Evolutionary conservation across 2,888 invertebrate species (phyloP).

Genomic region (Ceriagrion tenellum): DNA sequence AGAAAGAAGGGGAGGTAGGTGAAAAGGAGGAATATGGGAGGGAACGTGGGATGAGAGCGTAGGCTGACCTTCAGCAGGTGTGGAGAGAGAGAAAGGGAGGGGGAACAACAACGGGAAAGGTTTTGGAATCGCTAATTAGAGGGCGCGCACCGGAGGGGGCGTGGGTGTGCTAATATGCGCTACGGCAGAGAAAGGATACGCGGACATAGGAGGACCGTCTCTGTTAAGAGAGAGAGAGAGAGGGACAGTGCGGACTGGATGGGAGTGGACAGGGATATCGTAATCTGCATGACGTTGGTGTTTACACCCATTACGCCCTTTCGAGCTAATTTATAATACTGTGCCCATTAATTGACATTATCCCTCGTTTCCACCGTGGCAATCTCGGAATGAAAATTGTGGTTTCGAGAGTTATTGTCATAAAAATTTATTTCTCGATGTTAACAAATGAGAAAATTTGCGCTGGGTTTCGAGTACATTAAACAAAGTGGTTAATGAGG

Average conservation of each 20-base stretch:
- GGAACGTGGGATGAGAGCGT: not conserved
- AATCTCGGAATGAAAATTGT: not conserved
- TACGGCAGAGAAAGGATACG: not conserved
- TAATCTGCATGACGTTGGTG: not conserved
- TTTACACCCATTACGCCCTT: not conserved
- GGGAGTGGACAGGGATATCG: not conserved
- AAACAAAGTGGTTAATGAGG: too few relatives aligned
- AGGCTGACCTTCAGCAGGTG: not conserved
- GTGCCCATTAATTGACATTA: not conserved
- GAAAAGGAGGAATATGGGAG: not conserved
- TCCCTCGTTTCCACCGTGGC: not conserved
- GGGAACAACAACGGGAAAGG: not conserved
- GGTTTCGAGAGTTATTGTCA: not conserved
- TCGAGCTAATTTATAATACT: not conserved
- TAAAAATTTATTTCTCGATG: not conserved
- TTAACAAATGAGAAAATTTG: too few relatives aligned
- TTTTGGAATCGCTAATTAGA: conserved; percentile 34
- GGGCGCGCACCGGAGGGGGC: not conserved
- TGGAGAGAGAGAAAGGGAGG: not conserved
- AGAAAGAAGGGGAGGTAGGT: not conserved
- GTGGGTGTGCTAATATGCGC: not conserved
- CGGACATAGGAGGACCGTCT: not conserved
- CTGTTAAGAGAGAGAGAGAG: not conserved
- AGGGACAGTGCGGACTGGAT: not conserved
- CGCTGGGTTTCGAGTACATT: too few relatives aligned